Conservation (phyloP, 2,113 vertebrate species). For the Synodontis membranacea region DNA sequence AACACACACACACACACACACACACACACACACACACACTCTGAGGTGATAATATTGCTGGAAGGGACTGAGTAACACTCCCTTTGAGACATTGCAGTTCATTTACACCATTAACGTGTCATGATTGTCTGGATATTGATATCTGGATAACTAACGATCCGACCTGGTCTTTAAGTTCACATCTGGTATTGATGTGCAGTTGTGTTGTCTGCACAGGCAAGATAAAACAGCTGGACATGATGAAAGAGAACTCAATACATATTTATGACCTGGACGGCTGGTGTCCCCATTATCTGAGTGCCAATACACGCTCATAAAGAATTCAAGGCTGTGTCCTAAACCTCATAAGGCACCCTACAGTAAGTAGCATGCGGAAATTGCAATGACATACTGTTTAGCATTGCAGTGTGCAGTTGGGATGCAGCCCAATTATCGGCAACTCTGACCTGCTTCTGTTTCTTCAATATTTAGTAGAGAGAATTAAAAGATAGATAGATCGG, state of each 20-base stretch:
- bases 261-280: neutral
- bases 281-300: neutral
- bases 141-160: neutral
- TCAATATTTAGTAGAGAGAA: neutral
- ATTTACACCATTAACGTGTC: slow-evolving; percentile 9
- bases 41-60: neutral
- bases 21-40: neutral
- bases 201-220: neutral
- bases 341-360: neutral
- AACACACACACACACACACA: slow-evolving; percentile 34
- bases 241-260: neutral
- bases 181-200: neutral
- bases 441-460: neutral
- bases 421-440: neutral
- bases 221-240: neutral
- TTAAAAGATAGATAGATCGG: too few species aligned
- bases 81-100: neutral
- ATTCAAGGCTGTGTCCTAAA: neutral
- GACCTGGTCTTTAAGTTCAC: neutral
- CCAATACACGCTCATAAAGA: neutral
- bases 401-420: neutral
- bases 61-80: neutral
- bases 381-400: neutral
- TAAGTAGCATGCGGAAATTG: neutral
- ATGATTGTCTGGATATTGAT: neutral